Evolutionary conservation across 2,888 invertebrate genomes (phyloP).

Genomic region (Apeira syringaria): DNA sequence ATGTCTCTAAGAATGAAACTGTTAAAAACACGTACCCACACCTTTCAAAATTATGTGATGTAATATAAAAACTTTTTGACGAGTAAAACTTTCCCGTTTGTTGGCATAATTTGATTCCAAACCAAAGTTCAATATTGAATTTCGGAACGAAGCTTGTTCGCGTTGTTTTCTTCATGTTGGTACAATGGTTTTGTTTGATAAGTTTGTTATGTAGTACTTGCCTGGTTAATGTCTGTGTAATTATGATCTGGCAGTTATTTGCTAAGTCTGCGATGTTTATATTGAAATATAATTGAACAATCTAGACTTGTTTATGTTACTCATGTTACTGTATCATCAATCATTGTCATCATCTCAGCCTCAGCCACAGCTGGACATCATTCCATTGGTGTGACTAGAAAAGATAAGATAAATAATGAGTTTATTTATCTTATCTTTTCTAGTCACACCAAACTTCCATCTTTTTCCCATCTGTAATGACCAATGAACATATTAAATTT

Average conservation of each 20-base stretch:
- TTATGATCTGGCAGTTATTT: conserved; percentile 7
- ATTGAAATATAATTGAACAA: conserved; percentile 2
- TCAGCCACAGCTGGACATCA: too few relatives aligned
- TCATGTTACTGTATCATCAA: too few relatives aligned
- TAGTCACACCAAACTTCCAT: too few relatives aligned
- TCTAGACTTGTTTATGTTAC: conserved; percentile 5
- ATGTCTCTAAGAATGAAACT: too few relatives aligned
- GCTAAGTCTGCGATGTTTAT: conserved; percentile 3
- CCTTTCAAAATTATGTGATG: conserved; percentile 17
- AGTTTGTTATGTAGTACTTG: conserved; percentile 22
- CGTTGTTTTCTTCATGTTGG: conserved; percentile 28
- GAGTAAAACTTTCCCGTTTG: conserved; percentile 43
- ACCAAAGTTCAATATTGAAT: conserved; percentile 53
- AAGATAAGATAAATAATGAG: too few relatives aligned
- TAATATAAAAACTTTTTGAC: conserved; percentile 35
- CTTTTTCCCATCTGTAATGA: too few relatives aligned
- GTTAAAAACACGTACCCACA: conserved; percentile 26
- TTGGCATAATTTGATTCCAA: conserved; percentile 50
- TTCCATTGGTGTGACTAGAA: too few relatives aligned
- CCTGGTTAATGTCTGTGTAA: conserved; percentile 9
- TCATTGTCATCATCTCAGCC: too few relatives aligned
- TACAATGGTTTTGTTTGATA: conserved; percentile 28
- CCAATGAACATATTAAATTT: too few relatives aligned
- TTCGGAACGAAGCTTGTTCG: conserved; percentile 38
- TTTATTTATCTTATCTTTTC: too few relatives aligned